Conservation (phyloP, 2,797 vertebrate genomes). For the Graptemys geographica region DNA sequence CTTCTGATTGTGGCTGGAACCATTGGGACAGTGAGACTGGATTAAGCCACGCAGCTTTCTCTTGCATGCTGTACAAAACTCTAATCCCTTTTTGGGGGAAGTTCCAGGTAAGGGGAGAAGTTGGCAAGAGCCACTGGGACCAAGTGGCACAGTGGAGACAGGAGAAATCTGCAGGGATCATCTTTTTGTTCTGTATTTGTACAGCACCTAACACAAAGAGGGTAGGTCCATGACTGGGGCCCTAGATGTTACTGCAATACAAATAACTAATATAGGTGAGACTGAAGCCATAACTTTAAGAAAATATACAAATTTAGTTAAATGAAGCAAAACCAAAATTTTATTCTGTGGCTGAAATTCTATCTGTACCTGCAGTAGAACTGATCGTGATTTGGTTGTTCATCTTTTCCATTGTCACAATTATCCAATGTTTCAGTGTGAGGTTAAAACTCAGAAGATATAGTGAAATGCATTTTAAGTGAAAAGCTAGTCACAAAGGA, state of each 20-base stretch:
- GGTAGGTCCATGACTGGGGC: neutral
- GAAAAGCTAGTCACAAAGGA: neutral
- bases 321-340: neutral
- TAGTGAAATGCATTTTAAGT: neutral
- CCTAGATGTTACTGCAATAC: neutral
- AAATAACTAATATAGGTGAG: neutral
- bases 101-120: slow-evolving; percentile 10
- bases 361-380: neutral
- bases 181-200: neutral
- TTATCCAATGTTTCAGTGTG: neutral
- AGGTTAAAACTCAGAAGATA: neutral
- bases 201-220: neutral
- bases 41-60: neutral
- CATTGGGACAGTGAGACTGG: neutral
- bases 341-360: neutral
- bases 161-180: neutral
- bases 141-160: neutral
- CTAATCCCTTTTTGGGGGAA: neutral
- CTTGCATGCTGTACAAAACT: neutral
- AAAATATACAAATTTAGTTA: neutral
- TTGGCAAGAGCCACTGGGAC: neutral
- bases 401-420: neutral
- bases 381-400: accelerated
- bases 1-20: neutral
- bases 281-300: neutral